Conservation (phyloP, 2,797 vertebrate genomes). For the Pitangus sulphuratus region DNA sequence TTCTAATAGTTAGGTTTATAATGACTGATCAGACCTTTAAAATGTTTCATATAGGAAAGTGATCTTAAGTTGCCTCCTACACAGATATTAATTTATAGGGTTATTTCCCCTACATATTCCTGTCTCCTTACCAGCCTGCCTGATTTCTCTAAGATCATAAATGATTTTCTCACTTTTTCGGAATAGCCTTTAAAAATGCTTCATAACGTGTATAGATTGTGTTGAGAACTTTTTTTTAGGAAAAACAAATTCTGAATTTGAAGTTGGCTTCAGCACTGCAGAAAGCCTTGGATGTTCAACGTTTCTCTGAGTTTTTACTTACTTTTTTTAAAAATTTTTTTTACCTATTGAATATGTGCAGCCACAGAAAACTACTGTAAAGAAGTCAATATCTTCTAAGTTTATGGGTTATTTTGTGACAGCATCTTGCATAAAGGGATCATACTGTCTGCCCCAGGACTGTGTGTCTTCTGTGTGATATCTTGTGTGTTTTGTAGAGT, state of each 20-base stretch:
- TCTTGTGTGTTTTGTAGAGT: neutral
- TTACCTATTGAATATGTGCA: neutral
- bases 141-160: neutral
- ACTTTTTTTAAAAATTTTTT: neutral
- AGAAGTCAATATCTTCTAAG: neutral
- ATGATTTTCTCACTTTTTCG: neutral
- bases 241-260: neutral
- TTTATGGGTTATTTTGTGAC: neutral
- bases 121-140: neutral
- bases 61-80: neutral
- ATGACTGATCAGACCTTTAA: neutral
- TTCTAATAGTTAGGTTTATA: neutral
- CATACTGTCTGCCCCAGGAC: neutral
- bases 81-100: neutral
- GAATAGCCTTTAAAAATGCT: neutral
- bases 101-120: neutral
- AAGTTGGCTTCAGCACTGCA: neutral
- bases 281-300: neutral
- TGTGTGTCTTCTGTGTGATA: neutral
- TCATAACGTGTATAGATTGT: neutral
- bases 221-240: neutral
- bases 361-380: neutral
- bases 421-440: neutral
- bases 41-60: neutral
- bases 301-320: neutral